Evolutionary conservation across 64 coral and sea anemone genomes (phyloP), one percentile per base, ranked within the genome.

Genomic region (Acropora tenuis): DNA sequence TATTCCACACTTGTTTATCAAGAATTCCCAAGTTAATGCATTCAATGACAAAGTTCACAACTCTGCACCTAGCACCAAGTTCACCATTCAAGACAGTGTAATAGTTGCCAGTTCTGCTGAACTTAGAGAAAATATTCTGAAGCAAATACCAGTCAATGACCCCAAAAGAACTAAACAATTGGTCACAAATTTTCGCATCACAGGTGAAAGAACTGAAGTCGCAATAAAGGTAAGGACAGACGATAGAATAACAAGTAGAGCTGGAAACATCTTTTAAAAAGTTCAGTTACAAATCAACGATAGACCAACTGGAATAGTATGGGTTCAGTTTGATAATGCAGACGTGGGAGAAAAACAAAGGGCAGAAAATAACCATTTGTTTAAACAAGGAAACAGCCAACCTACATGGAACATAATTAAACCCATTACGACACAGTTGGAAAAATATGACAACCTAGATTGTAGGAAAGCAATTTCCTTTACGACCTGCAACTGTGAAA

Each of bases 231-330:
- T 68, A 55, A 42, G 66, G 61, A 69, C 82, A 45, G 82, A 86
- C 41, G 80, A 83, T 65, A 55, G 80, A 18, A 83, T 83, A 47
- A 83, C 80, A 55, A 83, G 65, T 83, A 60, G 82, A 69, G 82
- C 82, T 67, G 41, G 60, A 15, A 86, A 86, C 71, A 45, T 86
- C 60, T n/a, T 86, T 13, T 69, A 68, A 42, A 65, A 42, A 17
- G 45, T 86, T 66, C 73, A 75, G 19, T 71, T 71, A 71, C 67
- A 71, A 15, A n/a, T 15, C 67, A 71, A 13, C 20, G 4, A 78
- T 19, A 78, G 15, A 78, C 76, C 76, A 78, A 11, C 76, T 78
- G 76, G 76, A 41, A 78, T 78, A 78, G 41, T 78, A 78, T 78
- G 76, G 76, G 76, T 78, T 8, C 76, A 78, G 15, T 78, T 78